Evolutionary conservation across 2,113 vertebrate species (phyloP).

Genomic region (Rhinogobius similis): DNA sequence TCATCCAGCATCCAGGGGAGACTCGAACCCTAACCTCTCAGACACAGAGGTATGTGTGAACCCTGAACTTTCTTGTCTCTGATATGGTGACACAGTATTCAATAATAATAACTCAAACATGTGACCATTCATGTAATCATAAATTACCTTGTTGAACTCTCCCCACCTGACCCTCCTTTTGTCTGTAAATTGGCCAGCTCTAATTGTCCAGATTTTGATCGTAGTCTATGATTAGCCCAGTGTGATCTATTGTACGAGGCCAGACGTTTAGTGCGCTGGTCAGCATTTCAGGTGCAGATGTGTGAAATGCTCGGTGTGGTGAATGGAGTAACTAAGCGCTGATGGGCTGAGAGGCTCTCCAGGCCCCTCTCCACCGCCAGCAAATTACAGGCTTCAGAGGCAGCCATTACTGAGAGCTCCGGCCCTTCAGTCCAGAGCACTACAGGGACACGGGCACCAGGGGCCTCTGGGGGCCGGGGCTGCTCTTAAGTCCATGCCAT

Average conservation of each 20-base stretch:
- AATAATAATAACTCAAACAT: no score
- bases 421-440: neutral
- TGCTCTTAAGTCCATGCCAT: neutral
- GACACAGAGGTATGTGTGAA: no score
- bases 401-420: neutral
- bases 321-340: neutral
- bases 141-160: no score
- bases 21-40: no score
- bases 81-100: no score
- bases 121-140: no score
- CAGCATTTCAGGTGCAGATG: neutral
- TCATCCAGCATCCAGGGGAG: no score
- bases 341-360: conserved; percentile 5
- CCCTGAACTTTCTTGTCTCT: no score
- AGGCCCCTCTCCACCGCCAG: neutral
- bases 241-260: neutral
- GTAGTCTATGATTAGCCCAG: neutral
- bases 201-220: neutral
- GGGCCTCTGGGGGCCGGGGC: neutral
- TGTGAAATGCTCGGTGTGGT: neutral
- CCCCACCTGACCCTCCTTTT: neutral
- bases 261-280: neutral
- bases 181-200: neutral
- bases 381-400: conserved; percentile 2
- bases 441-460: neutral